Conservation (phyloP, 2,888 invertebrate species). For the Rhyacophila evoluta region DNA sequence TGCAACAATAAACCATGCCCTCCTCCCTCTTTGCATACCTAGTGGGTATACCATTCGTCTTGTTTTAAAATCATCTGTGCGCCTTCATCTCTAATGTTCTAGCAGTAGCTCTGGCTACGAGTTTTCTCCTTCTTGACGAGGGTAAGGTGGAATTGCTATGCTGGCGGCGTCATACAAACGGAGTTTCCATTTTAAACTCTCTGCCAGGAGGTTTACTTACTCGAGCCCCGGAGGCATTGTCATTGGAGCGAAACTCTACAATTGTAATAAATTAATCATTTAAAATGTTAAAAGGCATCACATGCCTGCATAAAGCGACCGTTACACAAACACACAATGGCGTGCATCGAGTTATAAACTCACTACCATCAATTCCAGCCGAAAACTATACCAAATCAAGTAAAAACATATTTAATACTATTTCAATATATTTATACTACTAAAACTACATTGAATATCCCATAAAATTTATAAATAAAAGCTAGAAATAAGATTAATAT, state of each 20-base stretch:
- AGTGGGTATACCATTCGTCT: not conserved
- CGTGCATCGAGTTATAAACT: not conserved
- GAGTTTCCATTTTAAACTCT: constrained; percentile 1
- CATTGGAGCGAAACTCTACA: not conserved
- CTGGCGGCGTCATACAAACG: not conserved
- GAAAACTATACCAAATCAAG: no score
- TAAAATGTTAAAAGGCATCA: not conserved
- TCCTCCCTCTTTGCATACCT: not conserved
- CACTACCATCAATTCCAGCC: no score
- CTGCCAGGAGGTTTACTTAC: not conserved
- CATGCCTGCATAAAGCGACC: not conserved
- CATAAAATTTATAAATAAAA: no score
- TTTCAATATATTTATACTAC: no score
- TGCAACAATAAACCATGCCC: not conserved
- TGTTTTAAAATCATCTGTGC: constrained; percentile 6
- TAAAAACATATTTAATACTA: no score
- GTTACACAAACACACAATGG: not conserved
- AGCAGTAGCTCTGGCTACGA: not conserved
- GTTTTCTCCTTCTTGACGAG: not conserved
- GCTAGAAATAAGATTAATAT: no score
- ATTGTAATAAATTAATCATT: constrained; percentile 6
- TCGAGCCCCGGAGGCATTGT: not conserved
- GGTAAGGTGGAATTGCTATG: not conserved
- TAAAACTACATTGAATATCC: no score
- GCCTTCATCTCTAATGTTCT: not conserved